phyloP scores from a whole-genome alignment of 2,113 vertebrate species.

The Hyla sarda region DNA sequence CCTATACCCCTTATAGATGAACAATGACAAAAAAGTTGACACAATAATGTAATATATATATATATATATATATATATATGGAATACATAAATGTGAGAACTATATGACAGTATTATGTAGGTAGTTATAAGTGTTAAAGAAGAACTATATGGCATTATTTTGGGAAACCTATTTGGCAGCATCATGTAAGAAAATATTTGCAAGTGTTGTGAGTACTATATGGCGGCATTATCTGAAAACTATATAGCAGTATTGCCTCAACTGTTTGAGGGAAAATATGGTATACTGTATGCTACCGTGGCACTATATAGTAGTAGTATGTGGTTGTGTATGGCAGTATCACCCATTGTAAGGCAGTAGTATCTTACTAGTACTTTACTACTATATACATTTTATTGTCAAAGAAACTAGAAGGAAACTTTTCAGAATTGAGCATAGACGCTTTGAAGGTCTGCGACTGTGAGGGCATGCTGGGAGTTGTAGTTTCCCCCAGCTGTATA shows the following conservation, averaged over 20 bases:
- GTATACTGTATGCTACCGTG: background rate
- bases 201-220: background rate
- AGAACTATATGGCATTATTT: background rate
- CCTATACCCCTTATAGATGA: no score
- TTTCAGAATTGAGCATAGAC: no score
- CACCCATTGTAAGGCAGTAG: background rate
- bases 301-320: background rate
- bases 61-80: no score
- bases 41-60: no score
- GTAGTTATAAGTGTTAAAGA: background rate
- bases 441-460: background rate
- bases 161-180: background rate
- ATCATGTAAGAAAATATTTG: background rate
- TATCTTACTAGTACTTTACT: no score
- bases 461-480: background rate
- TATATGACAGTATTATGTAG: background rate
- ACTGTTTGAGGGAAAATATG: no score
- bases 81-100: no score
- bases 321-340: background rate
- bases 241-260: background rate
- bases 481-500: background rate
- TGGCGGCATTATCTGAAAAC: background rate
- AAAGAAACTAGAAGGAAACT: no score
- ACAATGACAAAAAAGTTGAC: no score
- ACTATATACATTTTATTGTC: no score